These are phyloP conservation scores for Drosophila phalerata DNA, from an alignment of 2,888 invertebrate species.

Conservation along the genomic window DNA sequence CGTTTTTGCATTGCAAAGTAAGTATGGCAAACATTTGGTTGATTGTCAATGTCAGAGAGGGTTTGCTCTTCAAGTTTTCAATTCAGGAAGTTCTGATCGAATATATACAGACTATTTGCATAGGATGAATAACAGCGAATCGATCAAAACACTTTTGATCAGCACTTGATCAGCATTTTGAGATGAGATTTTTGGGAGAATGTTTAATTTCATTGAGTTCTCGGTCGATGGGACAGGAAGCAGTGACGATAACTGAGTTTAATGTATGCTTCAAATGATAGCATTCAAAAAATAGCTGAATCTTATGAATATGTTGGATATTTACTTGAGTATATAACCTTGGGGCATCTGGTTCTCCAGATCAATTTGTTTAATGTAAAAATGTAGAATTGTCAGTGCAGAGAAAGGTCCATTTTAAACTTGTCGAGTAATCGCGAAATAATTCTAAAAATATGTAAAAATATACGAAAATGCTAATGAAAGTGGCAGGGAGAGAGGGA, in stretches of 20 bases:
- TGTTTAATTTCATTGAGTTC: conserved; percentile 54
- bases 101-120: conserved; percentile 52
- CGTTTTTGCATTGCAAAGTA: conserved; percentile 71
- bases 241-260: conserved; percentile 48
- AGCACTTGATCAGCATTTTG: conserved; percentile 58
- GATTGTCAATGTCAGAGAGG: conserved; percentile 67
- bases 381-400: not conserved
- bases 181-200: conserved; percentile 13
- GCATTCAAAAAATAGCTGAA: conserved; percentile 43
- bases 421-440: conserved; percentile 17
- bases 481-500: not conserved
- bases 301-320: conserved; percentile 47
- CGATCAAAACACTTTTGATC: conserved; percentile 17
- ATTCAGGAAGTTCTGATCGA: conserved; percentile 58
- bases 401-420: conserved; percentile 13
- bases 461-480: conserved; percentile 15
- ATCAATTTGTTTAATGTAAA: conserved; percentile 4
- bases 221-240: conserved; percentile 45
- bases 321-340: conserved; percentile 27
- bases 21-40: conserved; percentile 68
- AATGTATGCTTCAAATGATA: conserved; percentile 52
- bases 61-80: conserved; percentile 18
- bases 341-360: conserved; percentile 8
- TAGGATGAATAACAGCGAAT: conserved; percentile 67
- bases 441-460: conserved; percentile 12